phyloP scores from a whole-genome alignment of 2,113 vertebrate genomes.

The Indicator maculatus region DNA sequence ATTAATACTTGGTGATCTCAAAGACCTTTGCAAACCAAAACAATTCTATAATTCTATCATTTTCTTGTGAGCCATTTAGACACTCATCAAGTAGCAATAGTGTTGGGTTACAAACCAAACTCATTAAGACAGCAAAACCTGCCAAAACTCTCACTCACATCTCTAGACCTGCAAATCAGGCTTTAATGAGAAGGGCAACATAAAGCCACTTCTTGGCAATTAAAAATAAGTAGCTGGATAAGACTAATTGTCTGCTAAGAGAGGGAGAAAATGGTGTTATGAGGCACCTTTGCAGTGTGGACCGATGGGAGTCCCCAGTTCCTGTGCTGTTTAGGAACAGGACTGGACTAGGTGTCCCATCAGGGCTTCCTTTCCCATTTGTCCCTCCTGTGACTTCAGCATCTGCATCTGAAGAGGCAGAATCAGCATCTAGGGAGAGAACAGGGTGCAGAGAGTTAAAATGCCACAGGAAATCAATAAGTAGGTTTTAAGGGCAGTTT shows the following conservation, averaged over 20 bases:
- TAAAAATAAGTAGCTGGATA: background rate
- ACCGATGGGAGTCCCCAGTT: conserved; percentile 68
- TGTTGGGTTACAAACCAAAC: rapidly evolving
- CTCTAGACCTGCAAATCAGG: background rate
- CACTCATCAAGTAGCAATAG: background rate
- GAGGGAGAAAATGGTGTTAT: rapidly evolving
- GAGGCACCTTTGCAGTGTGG: conserved; percentile 89
- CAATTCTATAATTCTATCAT: too few relatives aligned
- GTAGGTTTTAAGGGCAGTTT: background rate
- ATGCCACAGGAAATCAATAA: background rate
- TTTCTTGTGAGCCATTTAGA: background rate
- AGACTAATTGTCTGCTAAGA: background rate
- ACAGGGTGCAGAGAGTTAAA: background rate
- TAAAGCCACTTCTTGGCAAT: rapidly evolving
- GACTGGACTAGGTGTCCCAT: conserved; percentile 49
- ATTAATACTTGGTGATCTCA: too few relatives aligned
- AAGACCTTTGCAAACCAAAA: too few relatives aligned
- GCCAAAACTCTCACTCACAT: rapidly evolving
- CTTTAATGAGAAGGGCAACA: rapidly evolving
- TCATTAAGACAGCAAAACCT: background rate
- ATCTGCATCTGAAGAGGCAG: conserved; percentile 64
- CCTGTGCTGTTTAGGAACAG: conserved; percentile 62
- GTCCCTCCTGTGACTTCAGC: conserved; percentile 57
- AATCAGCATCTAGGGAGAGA: conserved; percentile 72
- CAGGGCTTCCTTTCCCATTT: conserved; percentile 69